These are phyloP conservation scores for Latrodectus elegans DNA, from an alignment of 2,888 invertebrate species.

Conservation along the genomic window DNA sequence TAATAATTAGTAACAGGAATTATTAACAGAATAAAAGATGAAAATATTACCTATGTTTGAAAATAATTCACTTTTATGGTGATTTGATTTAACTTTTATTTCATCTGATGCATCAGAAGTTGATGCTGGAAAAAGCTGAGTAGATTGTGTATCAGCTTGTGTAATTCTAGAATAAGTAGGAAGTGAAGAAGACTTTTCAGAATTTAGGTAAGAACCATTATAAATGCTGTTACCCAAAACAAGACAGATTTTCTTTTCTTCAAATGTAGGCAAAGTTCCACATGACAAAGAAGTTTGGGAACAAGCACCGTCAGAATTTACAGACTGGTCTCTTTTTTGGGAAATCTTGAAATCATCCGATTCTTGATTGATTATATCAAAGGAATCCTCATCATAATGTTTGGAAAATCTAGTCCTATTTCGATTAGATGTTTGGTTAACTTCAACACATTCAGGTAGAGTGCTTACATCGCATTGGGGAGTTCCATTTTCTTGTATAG, in stretches of 20 bases:
- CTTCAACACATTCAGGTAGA: constrained; percentile 37
- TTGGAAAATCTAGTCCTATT: constrained; percentile 39
- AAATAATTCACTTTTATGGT: constrained; percentile 37
- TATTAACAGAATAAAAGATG: background rate
- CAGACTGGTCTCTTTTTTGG: constrained; percentile 19
- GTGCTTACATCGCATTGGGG: constrained; percentile 32
- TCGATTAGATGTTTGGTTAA: constrained; percentile 26
- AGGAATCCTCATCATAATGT: constrained; percentile 42
- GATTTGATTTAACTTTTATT: constrained; percentile 51
- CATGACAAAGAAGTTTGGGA: constrained; percentile 41
- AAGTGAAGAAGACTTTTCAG: constrained; percentile 43
- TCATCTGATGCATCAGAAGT: constrained; percentile 54
- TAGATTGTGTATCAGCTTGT: constrained; percentile 45
- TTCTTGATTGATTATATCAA: constrained; percentile 37
- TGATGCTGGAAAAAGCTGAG: constrained; percentile 62
- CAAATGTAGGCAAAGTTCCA: constrained; percentile 27
- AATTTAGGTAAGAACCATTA: constrained; percentile 48
- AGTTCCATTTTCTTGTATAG: constrained; percentile 54
- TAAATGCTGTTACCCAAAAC: constrained; percentile 62
- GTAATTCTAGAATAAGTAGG: constrained; percentile 46
- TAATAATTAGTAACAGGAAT: too few species aligned
- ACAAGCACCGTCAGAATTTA: constrained; percentile 43
- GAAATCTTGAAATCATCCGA: constrained; percentile 29
- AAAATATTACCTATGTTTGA: constrained; percentile 39
- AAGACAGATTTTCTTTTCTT: constrained; percentile 54